Percentiles rank a stretch among this genome's conserved stretches.
Conservation (phyloP, 1,140 invertebrate species). For the Hydropsyche tenuis region DNA sequence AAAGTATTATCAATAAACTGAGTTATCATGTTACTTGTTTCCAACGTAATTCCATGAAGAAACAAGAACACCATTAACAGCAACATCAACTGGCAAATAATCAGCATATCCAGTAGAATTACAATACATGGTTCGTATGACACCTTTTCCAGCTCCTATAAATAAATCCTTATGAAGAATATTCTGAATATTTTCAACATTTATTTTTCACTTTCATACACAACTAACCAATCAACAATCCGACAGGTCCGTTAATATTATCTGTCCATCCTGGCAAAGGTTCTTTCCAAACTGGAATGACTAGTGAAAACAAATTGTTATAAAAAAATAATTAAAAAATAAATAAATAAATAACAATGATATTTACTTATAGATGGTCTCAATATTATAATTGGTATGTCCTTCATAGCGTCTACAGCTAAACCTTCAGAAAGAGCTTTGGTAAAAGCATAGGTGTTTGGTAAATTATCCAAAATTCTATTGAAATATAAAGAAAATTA, state of each 20-base stretch:
- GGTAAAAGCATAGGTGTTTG: constrained; percentile 92
- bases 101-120: constrained; percentile 80
- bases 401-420: constrained; percentile 75
- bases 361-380: constrained; percentile 89
- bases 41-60: constrained; percentile 70
- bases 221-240: constrained; percentile 70
- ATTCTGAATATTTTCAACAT: background rate
- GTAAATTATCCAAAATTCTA: constrained; percentile 79
- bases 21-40: constrained; percentile 57
- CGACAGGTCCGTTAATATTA: constrained; percentile 90
- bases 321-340: background rate
- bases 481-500: constrained; percentile 46
- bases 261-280: constrained; percentile 91
- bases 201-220: background rate
- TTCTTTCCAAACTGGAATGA: constrained; percentile 82
- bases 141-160: constrained; percentile 77
- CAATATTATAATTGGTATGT: constrained; percentile 85
- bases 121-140: constrained; percentile 85
- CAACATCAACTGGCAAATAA: constrained; percentile 85
- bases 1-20: too few relatives aligned
- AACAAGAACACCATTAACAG: constrained; percentile 78
- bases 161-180: background rate
- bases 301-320: constrained; percentile 53
- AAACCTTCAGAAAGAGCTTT: constrained; percentile 87
- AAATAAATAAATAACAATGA: constrained; percentile 1